These are phyloP conservation scores for Panagrolaimus sp. DNA, from an alignment of 1,140 invertebrate genomes.

Conservation along the genomic window DNA sequence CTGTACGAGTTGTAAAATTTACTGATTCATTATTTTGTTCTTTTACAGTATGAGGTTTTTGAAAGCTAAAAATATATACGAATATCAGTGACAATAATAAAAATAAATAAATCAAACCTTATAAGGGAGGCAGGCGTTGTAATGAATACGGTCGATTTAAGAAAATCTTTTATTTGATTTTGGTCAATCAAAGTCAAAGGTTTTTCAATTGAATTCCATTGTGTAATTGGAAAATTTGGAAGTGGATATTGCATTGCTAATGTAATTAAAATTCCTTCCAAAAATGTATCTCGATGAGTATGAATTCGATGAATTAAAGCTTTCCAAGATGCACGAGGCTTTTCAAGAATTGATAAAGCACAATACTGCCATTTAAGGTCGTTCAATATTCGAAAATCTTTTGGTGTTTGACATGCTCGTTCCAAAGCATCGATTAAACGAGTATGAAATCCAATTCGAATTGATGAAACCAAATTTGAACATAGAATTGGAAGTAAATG, in stretches of 20 bases:
- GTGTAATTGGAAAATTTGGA: slow-evolving; percentile 44
- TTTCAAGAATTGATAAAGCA: slow-evolving; percentile 22
- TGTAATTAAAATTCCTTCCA: slow-evolving; percentile 43
- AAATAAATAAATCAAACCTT: slow-evolving; percentile 22
- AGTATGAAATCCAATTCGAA: slow-evolving; percentile 30
- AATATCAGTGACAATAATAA: no score
- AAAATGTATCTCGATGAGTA: slow-evolving; percentile 29
- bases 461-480: slow-evolving; percentile 29
- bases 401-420: slow-evolving; percentile 15
- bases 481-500: slow-evolving; percentile 31
- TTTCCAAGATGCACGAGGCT: slow-evolving; percentile 11
- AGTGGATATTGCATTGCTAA: slow-evolving; percentile 42
- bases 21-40: background rate
- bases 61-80: background rate
- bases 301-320: slow-evolving; percentile 13
- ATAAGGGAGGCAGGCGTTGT: slow-evolving; percentile 32
- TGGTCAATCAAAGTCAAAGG: slow-evolving; percentile 9
- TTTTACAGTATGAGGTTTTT: background rate
- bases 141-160: slow-evolving; percentile 21
- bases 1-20: background rate
- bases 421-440: slow-evolving; percentile 27
- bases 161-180: background rate
- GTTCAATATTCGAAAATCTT: slow-evolving; percentile 35
- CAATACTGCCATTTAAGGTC: slow-evolving; percentile 52
- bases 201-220: slow-evolving; percentile 47